Base-by-base conservation (phyloP, 1,140 invertebrate species). In the Aphelinus certus region DNA sequence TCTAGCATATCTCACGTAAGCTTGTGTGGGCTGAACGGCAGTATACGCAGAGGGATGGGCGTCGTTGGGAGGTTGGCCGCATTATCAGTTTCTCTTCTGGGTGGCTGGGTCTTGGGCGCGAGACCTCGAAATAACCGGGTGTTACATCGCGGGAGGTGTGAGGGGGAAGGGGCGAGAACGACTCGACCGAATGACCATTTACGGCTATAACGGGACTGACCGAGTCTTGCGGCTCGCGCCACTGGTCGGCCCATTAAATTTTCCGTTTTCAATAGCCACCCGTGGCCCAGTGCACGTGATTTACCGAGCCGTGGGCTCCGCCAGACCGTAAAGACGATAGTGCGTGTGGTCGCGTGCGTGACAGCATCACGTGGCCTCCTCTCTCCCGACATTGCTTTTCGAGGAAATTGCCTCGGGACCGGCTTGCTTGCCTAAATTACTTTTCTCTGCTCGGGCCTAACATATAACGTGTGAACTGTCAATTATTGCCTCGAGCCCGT, bases 41-140 rank as follows among this genome's bases (percentile, higher is more conserved):
- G 26, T 26, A 26, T 26, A 26, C 26, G 26, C 26, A 26, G 26
- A 26, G 26, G 26, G 26, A 26, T 26, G 26, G 26, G 26, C 3
- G 58, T 61, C 58, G 58, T 61, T 43, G 3, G 58, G 9, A 4
- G 26, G 26, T 26, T 26, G 26, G 26, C 45, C 26, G 68, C 61
- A 73, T 76, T 79, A 79, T 81, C 80, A 75, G 65, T 69, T 48
- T 75, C 62, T 58, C 75, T 80, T 81, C 77, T 79, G 77, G 75
- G 26, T 26, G 2, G 42, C 3, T 66, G 64, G 6, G 48, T 55
- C 46, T 26, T 26, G 26, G 43, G 2, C 62, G 2, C 42, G 60
- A 61, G 45, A 64, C 45, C 62, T 10, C 62, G 62, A 48, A 64
- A 60, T 60, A 26, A 10, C 26, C 26, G 26, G 26, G 26, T 26